A percentile compares a stretch with the other conserved stretches of the same genome.
Evolutionary conservation across 2,888 invertebrate genomes (phyloP).

Genomic region (Leptinotarsa juncta): DNA sequence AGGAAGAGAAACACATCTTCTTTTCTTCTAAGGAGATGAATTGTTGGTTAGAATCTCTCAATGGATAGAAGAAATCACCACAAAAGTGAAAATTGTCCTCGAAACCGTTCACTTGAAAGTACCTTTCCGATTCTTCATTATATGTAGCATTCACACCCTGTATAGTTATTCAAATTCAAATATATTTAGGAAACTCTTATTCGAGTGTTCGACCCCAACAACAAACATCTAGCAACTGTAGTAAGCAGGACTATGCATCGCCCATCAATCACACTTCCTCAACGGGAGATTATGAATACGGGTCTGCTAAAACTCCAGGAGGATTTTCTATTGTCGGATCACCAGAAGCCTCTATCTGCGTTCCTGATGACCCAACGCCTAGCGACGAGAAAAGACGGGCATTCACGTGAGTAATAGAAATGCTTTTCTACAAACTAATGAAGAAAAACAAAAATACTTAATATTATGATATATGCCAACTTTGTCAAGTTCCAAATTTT

Average conservation of each 20-base stretch:
- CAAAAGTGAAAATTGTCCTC: no score
- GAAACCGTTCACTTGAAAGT: no score
- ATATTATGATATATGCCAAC: no score
- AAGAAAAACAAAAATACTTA: no score
- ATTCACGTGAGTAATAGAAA: conserved; percentile 63
- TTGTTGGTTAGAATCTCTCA: no score
- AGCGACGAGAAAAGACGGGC: conserved; percentile 67
- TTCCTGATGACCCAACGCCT: conserved; percentile 50
- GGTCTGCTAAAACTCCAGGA: conserved; percentile 30
- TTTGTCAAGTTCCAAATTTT: no score
- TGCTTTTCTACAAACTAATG: no score
- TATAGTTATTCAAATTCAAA: background rate
- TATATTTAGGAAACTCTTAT: conserved; percentile 30
- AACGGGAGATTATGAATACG: conserved; percentile 37
- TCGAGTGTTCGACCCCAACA: conserved; percentile 32
- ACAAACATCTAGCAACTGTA: conserved; percentile 34
- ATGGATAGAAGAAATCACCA: no score
- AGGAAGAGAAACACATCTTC: no score
- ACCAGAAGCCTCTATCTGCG: conserved; percentile 32
- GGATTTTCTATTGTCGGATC: conserved; percentile 35
- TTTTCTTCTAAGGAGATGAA: no score
- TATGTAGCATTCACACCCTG: no score
- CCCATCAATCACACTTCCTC: conserved; percentile 44
- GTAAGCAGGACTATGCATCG: conserved; percentile 42
- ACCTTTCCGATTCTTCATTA: no score